A percentile compares a stretch with the other conserved stretches of the same genome.
Conservation (phyloP, 2,797 vertebrate species). For the Lacerta viridis region DNA sequence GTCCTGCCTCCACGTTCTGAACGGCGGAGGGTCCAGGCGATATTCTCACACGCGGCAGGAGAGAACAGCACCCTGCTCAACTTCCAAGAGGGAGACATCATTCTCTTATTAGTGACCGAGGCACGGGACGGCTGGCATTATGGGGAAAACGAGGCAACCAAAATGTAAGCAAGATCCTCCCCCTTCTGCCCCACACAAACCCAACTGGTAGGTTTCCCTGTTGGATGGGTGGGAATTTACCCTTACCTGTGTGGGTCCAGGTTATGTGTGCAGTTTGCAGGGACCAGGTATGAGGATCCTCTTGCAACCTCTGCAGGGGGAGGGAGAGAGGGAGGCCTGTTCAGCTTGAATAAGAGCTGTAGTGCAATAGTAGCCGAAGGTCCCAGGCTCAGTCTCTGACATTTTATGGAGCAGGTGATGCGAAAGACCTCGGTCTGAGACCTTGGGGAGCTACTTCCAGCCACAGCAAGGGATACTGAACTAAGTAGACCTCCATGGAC, state of each 20-base stretch:
- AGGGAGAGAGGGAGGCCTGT: not conserved
- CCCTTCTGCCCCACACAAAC: not conserved
- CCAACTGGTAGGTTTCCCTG: not conserved
- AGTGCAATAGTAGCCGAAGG: not conserved
- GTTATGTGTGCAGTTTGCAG: not conserved
- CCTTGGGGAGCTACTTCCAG: not conserved
- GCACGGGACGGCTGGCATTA: conserved; percentile 95
- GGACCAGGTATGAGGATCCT: not conserved
- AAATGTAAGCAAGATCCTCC: conserved; percentile 82
- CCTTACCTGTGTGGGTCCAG: not conserved
- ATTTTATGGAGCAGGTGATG: not conserved
- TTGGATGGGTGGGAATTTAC: not conserved
- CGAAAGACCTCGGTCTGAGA: not conserved
- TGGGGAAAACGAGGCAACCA: conserved; percentile 91
- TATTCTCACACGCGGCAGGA: conserved; percentile 90
- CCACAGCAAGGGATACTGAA: not conserved
- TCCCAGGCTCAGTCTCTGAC: not conserved
- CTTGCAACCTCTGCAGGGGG: not conserved
- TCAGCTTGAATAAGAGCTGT: not conserved
- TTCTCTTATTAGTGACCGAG: conserved; percentile 92
- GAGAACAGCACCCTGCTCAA: conserved; percentile 93
- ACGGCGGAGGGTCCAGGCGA: conserved; percentile 88
- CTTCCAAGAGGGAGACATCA: conserved; percentile 90
- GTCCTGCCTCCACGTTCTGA: conserved; percentile 89
- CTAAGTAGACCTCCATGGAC: too few species aligned